These are phyloP conservation scores for Pomatostomus ruficeps DNA, from an alignment of 2,113 vertebrate species.

Conservation along the genomic window DNA sequence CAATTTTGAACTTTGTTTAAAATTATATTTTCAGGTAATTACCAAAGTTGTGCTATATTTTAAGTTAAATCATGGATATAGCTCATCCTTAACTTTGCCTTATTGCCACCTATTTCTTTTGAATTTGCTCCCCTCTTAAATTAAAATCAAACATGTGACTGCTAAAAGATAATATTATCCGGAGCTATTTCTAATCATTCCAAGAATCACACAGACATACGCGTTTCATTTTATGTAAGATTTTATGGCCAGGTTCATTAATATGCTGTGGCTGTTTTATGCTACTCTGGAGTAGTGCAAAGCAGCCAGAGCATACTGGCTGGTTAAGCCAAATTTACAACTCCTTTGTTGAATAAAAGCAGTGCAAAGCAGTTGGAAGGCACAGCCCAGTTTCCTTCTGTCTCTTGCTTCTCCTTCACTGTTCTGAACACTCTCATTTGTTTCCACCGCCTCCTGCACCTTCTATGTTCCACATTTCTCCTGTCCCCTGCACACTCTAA, in stretches of 20 bases:
- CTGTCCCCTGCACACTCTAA: neutral
- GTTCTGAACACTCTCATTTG: neutral
- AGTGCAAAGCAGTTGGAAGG: neutral
- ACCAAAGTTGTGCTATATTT: neutral
- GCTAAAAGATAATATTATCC: neutral
- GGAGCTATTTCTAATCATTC: neutral
- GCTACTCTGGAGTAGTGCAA: constrained; percentile 8
- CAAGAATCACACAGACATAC: neutral
- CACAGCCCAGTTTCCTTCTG: neutral
- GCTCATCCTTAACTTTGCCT: neutral
- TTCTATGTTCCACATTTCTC: neutral
- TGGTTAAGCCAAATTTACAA: constrained; percentile 25
- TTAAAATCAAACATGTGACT: neutral
- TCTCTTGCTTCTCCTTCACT: neutral
- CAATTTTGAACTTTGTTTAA: neutral
- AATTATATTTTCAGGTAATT: neutral
- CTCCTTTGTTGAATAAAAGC: constrained; percentile 23
- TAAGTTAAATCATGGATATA: neutral
- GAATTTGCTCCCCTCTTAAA: neutral
- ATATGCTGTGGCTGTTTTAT: constrained; percentile 17
- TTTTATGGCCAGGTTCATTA: constrained; percentile 16
- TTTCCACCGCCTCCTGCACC: neutral
- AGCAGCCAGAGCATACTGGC: neutral
- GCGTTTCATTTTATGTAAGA: neutral
- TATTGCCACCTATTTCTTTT: neutral